phyloP scores from a whole-genome alignment of 2,797 vertebrate genomes.

The Aselliscus stoliczkanus region DNA sequence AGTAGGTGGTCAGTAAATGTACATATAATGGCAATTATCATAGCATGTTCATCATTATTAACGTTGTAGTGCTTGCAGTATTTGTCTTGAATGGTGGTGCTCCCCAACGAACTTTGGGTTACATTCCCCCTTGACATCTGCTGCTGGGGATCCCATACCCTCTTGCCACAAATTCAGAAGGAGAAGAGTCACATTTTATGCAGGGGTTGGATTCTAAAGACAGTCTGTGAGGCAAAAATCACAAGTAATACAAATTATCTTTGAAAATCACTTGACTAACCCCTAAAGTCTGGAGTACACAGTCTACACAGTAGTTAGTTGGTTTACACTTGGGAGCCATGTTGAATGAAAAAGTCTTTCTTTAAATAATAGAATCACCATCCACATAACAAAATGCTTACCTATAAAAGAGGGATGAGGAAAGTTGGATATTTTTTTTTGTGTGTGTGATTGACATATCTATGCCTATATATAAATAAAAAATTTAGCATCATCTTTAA shows the following conservation, averaged over 20 bases:
- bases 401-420: neutral
- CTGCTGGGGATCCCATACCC: neutral
- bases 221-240: neutral
- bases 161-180: neutral
- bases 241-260: neutral
- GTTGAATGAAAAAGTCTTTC: neutral
- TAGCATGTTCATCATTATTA: neutral
- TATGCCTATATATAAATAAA: neutral
- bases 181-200: neutral
- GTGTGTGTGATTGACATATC: neutral
- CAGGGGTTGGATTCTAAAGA: neutral
- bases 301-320: neutral
- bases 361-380: conserved; percentile 7
- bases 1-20: neutral
- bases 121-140: neutral
- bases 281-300: neutral
- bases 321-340: neutral
- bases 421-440: neutral
- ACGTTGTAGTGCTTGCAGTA: neutral
- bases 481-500: neutral
- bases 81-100: neutral
- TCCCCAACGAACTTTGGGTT: neutral
- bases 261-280: neutral
- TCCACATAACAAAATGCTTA: neutral
- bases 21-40: neutral